These are phyloP conservation scores for Bradypodion pumilum DNA, from an alignment of 2,797 vertebrate genomes.

Conservation along the genomic window DNA sequence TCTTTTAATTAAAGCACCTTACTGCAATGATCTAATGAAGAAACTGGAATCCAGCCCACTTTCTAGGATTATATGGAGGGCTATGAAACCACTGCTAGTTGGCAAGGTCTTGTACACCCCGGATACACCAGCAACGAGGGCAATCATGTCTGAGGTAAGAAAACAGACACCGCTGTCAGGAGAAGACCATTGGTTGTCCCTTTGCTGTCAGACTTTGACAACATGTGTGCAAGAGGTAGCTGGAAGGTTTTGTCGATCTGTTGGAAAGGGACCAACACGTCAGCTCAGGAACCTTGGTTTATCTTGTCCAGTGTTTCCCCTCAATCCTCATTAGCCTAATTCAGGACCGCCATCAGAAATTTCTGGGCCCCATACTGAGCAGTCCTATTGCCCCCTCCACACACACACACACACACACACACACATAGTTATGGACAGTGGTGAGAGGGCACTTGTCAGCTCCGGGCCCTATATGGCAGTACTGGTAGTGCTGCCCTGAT, in stretches of 20 bases:
- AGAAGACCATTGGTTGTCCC: neutral
- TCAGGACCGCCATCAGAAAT: no score
- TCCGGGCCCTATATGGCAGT: no score
- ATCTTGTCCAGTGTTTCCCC: no score
- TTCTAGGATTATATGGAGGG: slow-evolving; percentile 95
- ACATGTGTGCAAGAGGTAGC: neutral
- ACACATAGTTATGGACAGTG: no score
- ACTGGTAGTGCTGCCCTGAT: no score
- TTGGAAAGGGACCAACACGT: neutral
- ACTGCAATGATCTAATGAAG: slow-evolving; percentile 92
- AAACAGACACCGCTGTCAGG: neutral
- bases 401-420: no score
- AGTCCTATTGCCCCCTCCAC: no score
- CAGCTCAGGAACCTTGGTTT: neutral
- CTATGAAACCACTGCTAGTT: slow-evolving; percentile 91
- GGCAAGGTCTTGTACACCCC: slow-evolving; percentile 97
- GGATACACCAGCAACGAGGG: slow-evolving; percentile 85
- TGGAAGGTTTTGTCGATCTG: no score
- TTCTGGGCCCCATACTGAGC: no score
- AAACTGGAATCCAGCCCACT: slow-evolving; percentile 92
- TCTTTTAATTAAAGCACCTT: slow-evolving; percentile 81
- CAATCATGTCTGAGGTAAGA: slow-evolving; percentile 89
- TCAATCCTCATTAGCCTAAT: no score
- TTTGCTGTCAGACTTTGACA: neutral
- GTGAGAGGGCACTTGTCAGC: no score